Evolutionary conservation across 2,888 invertebrate genomes (phyloP).

Genomic region (Patella pellucida): DNA sequence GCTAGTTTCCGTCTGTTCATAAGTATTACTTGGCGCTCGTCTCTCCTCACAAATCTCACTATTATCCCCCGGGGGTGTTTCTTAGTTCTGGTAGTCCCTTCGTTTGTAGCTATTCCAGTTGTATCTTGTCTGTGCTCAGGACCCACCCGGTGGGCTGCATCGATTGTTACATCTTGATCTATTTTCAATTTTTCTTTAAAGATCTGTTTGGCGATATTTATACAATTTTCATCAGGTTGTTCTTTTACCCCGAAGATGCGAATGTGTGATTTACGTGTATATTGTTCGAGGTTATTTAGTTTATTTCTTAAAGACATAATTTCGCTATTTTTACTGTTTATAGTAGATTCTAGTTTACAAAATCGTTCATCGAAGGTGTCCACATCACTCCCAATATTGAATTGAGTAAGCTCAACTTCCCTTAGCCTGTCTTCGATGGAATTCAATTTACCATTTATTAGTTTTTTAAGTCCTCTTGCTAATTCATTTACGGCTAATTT

Average conservation of each 20-base stretch:
- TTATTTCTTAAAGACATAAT: background rate
- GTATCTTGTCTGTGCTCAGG: background rate
- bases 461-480: too few species aligned
- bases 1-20: background rate
- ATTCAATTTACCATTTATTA: too few species aligned
- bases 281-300: conserved; percentile 3
- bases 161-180: background rate
- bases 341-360: too few species aligned
- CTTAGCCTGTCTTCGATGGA: too few species aligned
- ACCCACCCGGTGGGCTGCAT: background rate
- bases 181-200: background rate
- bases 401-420: too few species aligned
- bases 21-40: background rate
- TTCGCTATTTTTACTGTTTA: too few species aligned
- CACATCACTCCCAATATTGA: too few species aligned
- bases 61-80: background rate
- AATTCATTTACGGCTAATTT: too few species aligned
- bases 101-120: too few species aligned
- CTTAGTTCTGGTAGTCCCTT: too few species aligned
- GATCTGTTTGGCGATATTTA: background rate
- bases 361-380: too few species aligned
- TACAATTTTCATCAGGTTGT: background rate
- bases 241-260: background rate
- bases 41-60: background rate
- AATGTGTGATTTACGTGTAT: background rate